These are phyloP conservation scores for Amblyjoppa fuscipennis DNA, from an alignment of 2,888 invertebrate genomes.

Conservation along the genomic window DNA sequence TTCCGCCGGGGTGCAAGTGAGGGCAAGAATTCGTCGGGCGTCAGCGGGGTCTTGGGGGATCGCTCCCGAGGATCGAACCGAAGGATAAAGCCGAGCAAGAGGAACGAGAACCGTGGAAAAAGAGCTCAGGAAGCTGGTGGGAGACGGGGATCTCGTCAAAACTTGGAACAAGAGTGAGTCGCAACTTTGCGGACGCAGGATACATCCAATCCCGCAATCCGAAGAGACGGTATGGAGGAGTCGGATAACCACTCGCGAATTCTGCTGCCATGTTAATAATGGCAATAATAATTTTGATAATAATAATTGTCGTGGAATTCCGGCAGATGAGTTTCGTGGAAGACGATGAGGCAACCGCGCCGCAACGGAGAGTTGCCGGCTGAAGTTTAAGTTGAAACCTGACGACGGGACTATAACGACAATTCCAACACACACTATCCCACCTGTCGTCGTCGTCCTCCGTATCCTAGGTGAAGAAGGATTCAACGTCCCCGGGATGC, in stretches of 20 bases:
- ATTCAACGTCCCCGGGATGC: conserved; percentile 40
- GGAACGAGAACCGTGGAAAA: background rate
- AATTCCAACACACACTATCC: conserved; percentile 46
- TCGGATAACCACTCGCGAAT: background rate
- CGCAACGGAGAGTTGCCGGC: background rate
- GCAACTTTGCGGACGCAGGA: conserved; percentile 69
- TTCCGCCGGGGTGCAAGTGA: conserved; percentile 26
- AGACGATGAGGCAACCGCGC: conserved; percentile 21
- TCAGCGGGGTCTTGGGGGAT: conserved; percentile 6
- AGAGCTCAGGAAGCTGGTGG: background rate
- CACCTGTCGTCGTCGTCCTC: conserved; percentile 59
- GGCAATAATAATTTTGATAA: conserved; percentile 46
- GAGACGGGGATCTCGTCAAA: conserved; percentile 73
- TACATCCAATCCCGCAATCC: background rate
- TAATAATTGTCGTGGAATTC: conserved; percentile 37
- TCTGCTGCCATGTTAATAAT: conserved; percentile 26
- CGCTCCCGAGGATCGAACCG: conserved; percentile 43
- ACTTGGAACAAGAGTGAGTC: conserved; percentile 74
- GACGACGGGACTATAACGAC: conserved; percentile 36
- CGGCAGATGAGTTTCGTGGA: conserved; percentile 38
- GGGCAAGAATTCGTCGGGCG: conserved; percentile 8
- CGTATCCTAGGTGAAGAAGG: conserved; percentile 21
- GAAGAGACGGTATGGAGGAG: conserved; percentile 22
- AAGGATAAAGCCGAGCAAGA: background rate
- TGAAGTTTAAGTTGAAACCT: conserved; percentile 14